Percentiles rank a stretch among this genome's conserved stretches.
phyloP scores from a whole-genome alignment of 2,113 vertebrate species.

The Notarius lentiginosus region DNA sequence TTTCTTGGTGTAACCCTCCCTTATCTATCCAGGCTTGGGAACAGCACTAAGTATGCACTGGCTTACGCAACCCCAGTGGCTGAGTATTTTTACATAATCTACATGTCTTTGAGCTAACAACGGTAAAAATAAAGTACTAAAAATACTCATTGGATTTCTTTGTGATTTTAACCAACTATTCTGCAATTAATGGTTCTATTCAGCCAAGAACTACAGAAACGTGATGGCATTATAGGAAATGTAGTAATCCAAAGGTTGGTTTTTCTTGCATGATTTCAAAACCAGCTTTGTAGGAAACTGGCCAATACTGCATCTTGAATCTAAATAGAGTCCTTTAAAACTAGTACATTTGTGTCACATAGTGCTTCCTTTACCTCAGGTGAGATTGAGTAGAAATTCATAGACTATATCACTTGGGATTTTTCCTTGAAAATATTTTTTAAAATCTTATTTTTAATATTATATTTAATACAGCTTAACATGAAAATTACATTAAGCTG shows the following conservation, averaged over 20 bases:
- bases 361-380: background rate
- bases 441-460: too few species aligned
- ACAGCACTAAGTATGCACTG: too few species aligned
- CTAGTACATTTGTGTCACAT: background rate
- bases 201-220: background rate
- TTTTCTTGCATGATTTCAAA: too few species aligned
- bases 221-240: constrained; percentile 4
- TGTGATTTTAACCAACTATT: background rate
- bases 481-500: constrained; percentile 19
- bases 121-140: background rate
- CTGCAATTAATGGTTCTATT: background rate
- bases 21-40: too few species aligned
- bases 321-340: background rate
- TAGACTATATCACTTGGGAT: background rate
- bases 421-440: background rate
- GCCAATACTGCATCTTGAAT: background rate
- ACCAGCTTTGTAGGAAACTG: too few species aligned
- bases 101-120: background rate
- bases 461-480: background rate
- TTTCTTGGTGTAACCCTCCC: too few species aligned
- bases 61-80: too few species aligned
- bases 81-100: too few species aligned
- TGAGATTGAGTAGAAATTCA: background rate
- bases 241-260: too few species aligned
- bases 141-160: background rate